Evolutionary conservation across 1,140 invertebrate genomes (phyloP).

Genomic region (Helicorthomorpha holstii): DNA sequence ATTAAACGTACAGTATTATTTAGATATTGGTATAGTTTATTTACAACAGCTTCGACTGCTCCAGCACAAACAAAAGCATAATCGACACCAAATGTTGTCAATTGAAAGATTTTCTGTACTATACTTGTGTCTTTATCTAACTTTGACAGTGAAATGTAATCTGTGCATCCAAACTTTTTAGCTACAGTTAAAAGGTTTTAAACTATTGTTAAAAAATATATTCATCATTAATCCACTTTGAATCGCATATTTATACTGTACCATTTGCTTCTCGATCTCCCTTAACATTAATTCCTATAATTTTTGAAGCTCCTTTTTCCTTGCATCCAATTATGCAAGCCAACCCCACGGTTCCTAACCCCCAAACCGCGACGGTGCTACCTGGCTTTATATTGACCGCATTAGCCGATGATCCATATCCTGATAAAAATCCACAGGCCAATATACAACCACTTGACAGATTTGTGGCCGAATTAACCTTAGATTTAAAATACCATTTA

Average conservation of each 20-base stretch:
- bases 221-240: neutral
- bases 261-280: constrained; percentile 39
- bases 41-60: neutral
- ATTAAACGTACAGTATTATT: too few relatives aligned
- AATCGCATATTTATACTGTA: neutral
- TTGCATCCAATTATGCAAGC: constrained; percentile 72
- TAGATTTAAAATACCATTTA: too few relatives aligned
- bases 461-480: constrained; percentile 25
- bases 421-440: constrained; percentile 76
- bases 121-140: neutral
- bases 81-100: neutral
- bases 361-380: constrained; percentile 80
- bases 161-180: neutral
- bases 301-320: constrained; percentile 63
- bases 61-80: neutral
- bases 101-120: neutral
- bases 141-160: neutral
- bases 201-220: neutral
- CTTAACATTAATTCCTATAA: constrained; percentile 91
- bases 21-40: too few relatives aligned
- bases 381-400: constrained; percentile 58
- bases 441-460: constrained; percentile 34
- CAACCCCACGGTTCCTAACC: constrained; percentile 85
- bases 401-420: constrained; percentile 83
- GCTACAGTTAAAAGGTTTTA: too few relatives aligned